A percentile compares a stretch with the other conserved stretches of the same genome.
Evolutionary conservation across 2,797 vertebrate genomes (phyloP).

Genomic region (Chelon auratus): DNA sequence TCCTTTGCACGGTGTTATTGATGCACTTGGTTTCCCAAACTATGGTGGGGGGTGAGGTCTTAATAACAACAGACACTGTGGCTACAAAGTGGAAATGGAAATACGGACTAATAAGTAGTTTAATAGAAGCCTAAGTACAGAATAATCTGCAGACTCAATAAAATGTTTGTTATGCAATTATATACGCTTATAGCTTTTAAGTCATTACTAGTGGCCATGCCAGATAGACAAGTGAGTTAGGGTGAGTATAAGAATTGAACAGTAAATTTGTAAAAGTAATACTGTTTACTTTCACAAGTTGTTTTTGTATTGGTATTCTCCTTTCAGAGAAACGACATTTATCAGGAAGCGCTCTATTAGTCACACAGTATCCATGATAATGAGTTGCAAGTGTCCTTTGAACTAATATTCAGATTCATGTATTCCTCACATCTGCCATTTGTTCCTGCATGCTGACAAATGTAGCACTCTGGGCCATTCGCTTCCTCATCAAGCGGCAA

Average conservation of each 20-base stretch:
- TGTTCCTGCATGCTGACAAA: conserved; percentile 62
- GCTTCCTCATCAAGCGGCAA: conserved; percentile 66
- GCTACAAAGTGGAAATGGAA: neutral
- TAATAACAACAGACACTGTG: neutral
- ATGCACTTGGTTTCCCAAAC: too few relatives aligned
- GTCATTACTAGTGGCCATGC: too few relatives aligned
- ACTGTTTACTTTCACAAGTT: neutral
- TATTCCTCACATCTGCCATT: conserved; percentile 43
- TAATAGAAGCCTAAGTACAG: neutral
- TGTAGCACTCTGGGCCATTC: conserved; percentile 54
- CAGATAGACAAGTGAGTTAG: too few relatives aligned
- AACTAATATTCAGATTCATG: conserved; percentile 34
- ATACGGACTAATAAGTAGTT: neutral
- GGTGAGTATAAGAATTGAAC: too few relatives aligned
- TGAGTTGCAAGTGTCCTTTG: conserved; percentile 30
- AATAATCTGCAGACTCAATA: neutral
- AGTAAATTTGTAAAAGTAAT: neutral
- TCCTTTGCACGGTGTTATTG: too few relatives aligned
- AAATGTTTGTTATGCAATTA: neutral
- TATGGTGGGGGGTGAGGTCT: too few relatives aligned
- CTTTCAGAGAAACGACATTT: conserved; percentile 3
- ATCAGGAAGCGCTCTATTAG: neutral
- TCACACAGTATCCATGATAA: neutral
- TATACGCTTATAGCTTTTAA: neutral
- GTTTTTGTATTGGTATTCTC: neutral